Conservation (phyloP, 2,113 vertebrate genomes). For the Emydura subglobosa region DNA sequence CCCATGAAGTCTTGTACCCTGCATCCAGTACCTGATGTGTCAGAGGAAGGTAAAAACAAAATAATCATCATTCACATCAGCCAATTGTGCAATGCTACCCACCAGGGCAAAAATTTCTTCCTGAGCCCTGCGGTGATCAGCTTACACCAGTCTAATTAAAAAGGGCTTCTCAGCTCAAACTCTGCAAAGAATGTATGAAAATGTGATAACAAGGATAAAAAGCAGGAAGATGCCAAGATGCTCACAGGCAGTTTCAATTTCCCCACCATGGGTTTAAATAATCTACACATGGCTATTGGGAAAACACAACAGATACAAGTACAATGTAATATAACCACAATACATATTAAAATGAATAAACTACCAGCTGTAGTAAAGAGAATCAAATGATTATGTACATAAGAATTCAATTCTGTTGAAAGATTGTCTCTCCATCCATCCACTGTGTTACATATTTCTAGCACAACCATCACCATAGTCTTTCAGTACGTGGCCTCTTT, state of each 20-base stretch:
- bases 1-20: not conserved
- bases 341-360: not conserved
- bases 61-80: conserved; percentile 13
- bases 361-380: not conserved
- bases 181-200: conserved; percentile 63
- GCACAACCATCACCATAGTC: accelerated
- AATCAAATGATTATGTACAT: not conserved
- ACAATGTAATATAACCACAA: not conserved
- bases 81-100: not conserved
- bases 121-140: conserved; percentile 35
- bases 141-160: conserved; percentile 52
- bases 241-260: conserved; percentile 59
- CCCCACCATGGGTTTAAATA: not conserved
- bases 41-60: conserved; percentile 29
- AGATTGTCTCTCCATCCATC: not conserved
- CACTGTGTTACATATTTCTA: not conserved
- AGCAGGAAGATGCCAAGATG: conserved; percentile 54
- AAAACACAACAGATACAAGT: not conserved
- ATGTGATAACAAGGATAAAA: conserved; percentile 57
- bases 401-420: not conserved
- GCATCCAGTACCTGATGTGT: conserved; percentile 28
- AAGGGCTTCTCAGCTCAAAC: conserved; percentile 45
- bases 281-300: not conserved
- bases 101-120: conserved; percentile 33
- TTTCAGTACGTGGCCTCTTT: not conserved